These are phyloP conservation scores for Beaufortia kweichowensis DNA, from an alignment of 2,113 vertebrate species.

Conservation along the genomic window DNA sequence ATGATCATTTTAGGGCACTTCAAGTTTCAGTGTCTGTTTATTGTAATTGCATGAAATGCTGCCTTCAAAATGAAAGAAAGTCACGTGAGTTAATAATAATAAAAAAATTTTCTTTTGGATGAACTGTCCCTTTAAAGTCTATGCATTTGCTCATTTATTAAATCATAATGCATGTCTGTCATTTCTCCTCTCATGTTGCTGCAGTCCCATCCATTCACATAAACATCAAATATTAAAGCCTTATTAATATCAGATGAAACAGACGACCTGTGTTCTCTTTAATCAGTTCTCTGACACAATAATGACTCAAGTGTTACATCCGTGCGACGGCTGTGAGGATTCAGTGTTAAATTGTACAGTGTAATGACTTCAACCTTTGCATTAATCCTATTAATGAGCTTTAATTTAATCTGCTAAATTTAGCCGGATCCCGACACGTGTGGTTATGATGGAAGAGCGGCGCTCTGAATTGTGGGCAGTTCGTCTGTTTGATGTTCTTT, in stretches of 20 bases:
- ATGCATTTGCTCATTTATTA: not conserved
- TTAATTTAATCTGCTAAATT: slow-evolving; percentile 6
- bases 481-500: slow-evolving; percentile 6
- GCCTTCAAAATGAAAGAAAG: not conserved
- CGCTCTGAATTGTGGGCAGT: not conserved
- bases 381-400: slow-evolving; percentile 37
- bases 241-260: slow-evolving; percentile 38
- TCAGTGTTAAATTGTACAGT: not conserved
- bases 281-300: slow-evolving; percentile 28
- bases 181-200: not conserved
- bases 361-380: slow-evolving; percentile 38
- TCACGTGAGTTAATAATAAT: too few species aligned
- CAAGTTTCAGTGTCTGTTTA: not conserved
- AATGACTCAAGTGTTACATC: slow-evolving; percentile 20
- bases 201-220: slow-evolving; percentile 21
- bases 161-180: not conserved
- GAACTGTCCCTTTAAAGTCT: not conserved
- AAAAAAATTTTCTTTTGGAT: too few species aligned
- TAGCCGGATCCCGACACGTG: slow-evolving; percentile 21
- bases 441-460: not conserved
- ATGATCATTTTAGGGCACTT: too few species aligned
- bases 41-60: not conserved
- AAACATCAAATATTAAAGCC: slow-evolving; percentile 41
- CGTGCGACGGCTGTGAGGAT: not conserved
- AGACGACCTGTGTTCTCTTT: slow-evolving; percentile 35